phyloP scores from a whole-genome alignment of 2,888 invertebrate species.

The Elegia similella region DNA sequence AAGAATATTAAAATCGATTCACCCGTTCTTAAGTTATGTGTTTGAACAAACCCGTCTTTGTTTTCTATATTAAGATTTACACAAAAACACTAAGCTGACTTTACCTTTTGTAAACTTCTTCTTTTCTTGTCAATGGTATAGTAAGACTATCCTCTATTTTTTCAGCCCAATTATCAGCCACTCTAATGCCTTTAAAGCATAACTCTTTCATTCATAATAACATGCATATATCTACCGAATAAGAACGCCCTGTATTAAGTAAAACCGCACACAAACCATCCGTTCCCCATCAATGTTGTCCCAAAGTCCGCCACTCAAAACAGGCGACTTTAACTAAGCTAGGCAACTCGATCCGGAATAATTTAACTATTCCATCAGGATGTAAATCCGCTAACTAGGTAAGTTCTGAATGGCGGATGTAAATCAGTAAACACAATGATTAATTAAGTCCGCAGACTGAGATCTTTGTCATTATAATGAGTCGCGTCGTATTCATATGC shows the following conservation, averaged over 20 bases:
- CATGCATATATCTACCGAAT: too few relatives aligned
- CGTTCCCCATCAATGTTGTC: neutral
- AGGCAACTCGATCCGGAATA: conserved; percentile 38
- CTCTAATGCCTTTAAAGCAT: too few relatives aligned
- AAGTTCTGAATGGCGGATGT: conserved; percentile 62
- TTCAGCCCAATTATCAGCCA: too few relatives aligned
- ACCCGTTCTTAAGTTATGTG: too few relatives aligned
- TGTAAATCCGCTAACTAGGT: conserved; percentile 64
- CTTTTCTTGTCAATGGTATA: too few relatives aligned
- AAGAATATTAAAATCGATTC: too few relatives aligned
- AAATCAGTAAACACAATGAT: conserved; percentile 75
- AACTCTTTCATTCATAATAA: too few relatives aligned
- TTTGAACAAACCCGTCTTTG: too few relatives aligned
- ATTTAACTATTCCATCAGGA: conserved; percentile 62
- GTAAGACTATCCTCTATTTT: too few relatives aligned
- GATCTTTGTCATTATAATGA: conserved; percentile 77
- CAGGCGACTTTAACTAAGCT: conserved; percentile 9
- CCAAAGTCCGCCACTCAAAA: neutral
- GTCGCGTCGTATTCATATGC: conserved; percentile 58
- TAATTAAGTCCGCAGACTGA: conserved; percentile 66
- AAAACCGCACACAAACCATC: neutral
- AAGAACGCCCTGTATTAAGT: neutral
- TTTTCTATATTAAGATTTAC: too few relatives aligned
- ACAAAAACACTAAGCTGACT: too few relatives aligned
- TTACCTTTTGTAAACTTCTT: too few relatives aligned